These are phyloP conservation scores for Zaprionus camerounensis DNA, from an alignment of 1,140 invertebrate genomes.

Conservation along the genomic window DNA sequence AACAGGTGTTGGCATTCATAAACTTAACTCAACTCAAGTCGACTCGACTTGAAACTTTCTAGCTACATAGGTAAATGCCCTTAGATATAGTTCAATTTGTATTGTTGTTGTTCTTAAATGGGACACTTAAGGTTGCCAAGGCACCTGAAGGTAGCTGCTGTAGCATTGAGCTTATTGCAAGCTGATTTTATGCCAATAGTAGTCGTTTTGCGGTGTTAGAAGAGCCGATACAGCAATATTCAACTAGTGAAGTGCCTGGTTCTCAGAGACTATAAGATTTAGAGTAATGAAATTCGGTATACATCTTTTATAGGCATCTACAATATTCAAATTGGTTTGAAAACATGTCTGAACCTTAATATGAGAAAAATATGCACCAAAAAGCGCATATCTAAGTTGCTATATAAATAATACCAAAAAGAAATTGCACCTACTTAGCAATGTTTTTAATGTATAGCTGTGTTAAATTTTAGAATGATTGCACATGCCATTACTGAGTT, in stretches of 20 bases:
- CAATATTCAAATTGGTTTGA: neutral
- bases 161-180: neutral
- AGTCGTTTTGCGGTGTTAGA: neutral
- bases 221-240: neutral
- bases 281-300: neutral
- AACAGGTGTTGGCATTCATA: constrained; percentile 69
- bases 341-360: neutral
- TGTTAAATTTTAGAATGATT: neutral
- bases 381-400: neutral
- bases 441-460: accelerated
- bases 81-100: constrained; percentile 39
- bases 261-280: neutral
- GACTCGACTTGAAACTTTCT: constrained; percentile 4
- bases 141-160: neutral
- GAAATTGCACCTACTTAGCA: neutral
- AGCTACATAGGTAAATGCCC: constrained; percentile 28
- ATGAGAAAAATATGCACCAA: neutral
- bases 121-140: neutral
- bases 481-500: neutral
- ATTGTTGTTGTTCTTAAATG: neutral
- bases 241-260: neutral
- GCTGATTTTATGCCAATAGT: neutral
- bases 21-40: constrained; percentile 12
- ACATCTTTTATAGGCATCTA: neutral
- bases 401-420: accelerated